These are phyloP conservation scores for Etheostoma nigrum DNA, from an alignment of 2,797 vertebrate species.

Conservation along the genomic window DNA sequence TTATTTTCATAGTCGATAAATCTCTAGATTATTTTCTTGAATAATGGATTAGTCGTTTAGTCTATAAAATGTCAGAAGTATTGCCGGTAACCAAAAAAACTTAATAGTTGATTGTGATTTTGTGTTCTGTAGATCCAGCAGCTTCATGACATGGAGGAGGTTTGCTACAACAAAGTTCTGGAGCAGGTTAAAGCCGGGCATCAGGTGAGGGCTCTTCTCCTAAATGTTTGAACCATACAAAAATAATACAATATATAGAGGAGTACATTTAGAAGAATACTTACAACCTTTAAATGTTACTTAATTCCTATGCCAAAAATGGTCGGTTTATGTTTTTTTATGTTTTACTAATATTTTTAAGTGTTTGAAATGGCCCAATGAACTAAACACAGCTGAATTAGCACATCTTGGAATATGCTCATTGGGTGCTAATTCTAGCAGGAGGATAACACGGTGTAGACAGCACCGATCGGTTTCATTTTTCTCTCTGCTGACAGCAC, in stretches of 20 bases:
- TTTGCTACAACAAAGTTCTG: conserved; percentile 95
- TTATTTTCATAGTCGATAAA: too few relatives aligned
- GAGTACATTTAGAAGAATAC: not conserved
- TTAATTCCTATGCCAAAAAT: not conserved
- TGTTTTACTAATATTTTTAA: too few relatives aligned
- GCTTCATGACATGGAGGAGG: conserved; percentile 96
- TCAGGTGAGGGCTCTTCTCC: conserved; percentile 85
- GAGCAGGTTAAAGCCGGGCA: conserved; percentile 94
- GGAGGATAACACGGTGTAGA: too few relatives aligned
- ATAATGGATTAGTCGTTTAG: too few relatives aligned
- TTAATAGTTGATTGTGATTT: not conserved
- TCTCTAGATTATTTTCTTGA: too few relatives aligned
- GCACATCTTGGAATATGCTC: too few relatives aligned
- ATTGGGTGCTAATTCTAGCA: too few relatives aligned
- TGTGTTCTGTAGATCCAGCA: conserved; percentile 89
- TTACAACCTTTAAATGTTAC: not conserved
- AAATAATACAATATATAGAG: not conserved
- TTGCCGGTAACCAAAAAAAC: not conserved
- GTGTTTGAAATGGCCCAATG: too few relatives aligned
- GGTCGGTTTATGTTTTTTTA: not conserved
- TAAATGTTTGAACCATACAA: not conserved
- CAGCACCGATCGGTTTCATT: too few relatives aligned
- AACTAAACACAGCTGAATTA: too few relatives aligned
- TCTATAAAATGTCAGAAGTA: too few relatives aligned
- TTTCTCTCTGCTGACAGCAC: too few relatives aligned